These are phyloP conservation scores for Athripsodes cinereus DNA, from an alignment of 2,888 invertebrate species.

Conservation along the genomic window DNA sequence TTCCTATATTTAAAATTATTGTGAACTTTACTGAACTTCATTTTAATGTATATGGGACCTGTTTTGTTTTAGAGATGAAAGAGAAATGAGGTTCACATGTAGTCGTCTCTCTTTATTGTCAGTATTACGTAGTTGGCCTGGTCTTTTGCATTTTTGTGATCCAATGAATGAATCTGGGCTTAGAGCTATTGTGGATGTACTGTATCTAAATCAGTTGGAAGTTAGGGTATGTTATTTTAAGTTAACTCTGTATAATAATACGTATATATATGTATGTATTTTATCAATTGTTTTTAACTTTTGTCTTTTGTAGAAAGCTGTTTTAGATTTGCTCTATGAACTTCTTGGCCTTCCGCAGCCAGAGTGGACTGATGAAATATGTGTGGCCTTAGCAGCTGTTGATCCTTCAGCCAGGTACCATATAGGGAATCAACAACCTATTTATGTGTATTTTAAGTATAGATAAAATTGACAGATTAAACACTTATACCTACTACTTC, in stretches of 20 bases:
- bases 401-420: conserved; percentile 75
- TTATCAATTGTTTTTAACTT: conserved; percentile 27
- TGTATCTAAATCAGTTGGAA: conserved; percentile 83
- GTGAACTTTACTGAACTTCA: no score
- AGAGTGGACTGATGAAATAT: conserved; percentile 89
- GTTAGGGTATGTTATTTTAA: conserved; percentile 63
- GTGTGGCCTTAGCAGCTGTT: conserved; percentile 79
- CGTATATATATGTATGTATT: background rate
- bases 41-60: no score
- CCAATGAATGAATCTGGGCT: conserved; percentile 69
- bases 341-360: conserved; percentile 82
- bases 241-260: background rate
- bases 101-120: conserved; percentile 79
- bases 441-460: no score
- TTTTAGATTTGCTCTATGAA: conserved; percentile 88
- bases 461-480: no score
- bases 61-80: conserved; percentile 59
- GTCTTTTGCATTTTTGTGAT: conserved; percentile 80
- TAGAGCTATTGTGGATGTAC: conserved; percentile 69
- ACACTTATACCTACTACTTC: no score
- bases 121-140: conserved; percentile 87
- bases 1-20: no score
- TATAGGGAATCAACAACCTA: no score
- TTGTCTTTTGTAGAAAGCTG: conserved; percentile 86
- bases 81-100: conserved; percentile 78